Evolutionary conservation across 2,888 invertebrate species (phyloP), one percentile per base, ranked within the genome.

Genomic region (Nectonema munidae): DNA sequence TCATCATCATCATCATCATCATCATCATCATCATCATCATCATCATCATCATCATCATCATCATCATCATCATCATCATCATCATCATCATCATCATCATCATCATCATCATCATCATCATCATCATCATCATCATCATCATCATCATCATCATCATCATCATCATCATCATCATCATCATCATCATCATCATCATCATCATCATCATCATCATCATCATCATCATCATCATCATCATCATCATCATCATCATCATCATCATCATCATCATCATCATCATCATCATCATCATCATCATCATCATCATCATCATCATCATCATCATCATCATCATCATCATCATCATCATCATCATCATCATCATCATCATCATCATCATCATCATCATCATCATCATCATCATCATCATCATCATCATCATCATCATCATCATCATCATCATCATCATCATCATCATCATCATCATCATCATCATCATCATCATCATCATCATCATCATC

Each of bases 101-200:
- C 25, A 9, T 25, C 25, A 9, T 25, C 25, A 9, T 25, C 25
- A 9, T 25, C 25, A 9, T 25, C 25, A 9, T 25, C 25, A 9
- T 25, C 25, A 9, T 25, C 25, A 9, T 25, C 25, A 9, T 25
- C 25, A 11, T 32, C 32, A 11, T 32, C 32, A 11, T 32, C 32
- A 11, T 32, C 32, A 11, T 32, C 32, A 11, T 32, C n/a, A n/a
- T n/a, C n/a, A n/a, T n/a, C n/a, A n/a, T n/a, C n/a, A n/a, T n/a
- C n/a, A n/a, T 25, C 25, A 25, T 25, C 25, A 25, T 25, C 25
- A 25, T 25, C 25, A n/a, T 25, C 25, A 25, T 25, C 25, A 25
- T 25, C 25, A 25, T 25, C 25, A 25, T 25, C 25, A 25, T 25
- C 25, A 25, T 25, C 25, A 25, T 25, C 25, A 25, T 25, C 25